phyloP scores from a whole-genome alignment of 2,888 invertebrate species.

The Thera britannica region DNA sequence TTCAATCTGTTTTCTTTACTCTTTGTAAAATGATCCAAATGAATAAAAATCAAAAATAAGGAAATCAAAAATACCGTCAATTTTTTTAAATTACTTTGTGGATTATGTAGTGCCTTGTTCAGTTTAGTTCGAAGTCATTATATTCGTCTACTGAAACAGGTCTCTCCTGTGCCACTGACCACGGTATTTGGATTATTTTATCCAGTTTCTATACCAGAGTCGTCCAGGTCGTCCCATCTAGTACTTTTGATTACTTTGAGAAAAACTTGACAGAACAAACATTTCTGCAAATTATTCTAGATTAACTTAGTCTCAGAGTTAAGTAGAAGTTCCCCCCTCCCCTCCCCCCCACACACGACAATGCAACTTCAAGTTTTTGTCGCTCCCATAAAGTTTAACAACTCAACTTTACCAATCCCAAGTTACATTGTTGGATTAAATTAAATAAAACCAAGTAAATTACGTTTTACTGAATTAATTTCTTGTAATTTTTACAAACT shows the following conservation, averaged over 20 bases:
- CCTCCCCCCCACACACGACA: slow-evolving; percentile 13
- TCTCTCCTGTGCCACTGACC: background rate
- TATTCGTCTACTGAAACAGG: too few relatives aligned
- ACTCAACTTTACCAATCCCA: slow-evolving; percentile 27
- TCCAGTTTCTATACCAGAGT: too few relatives aligned
- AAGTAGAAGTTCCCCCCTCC: slow-evolving; percentile 8
- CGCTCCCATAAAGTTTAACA: slow-evolving; percentile 31
- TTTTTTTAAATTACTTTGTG: too few relatives aligned
- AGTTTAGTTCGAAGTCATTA: too few relatives aligned
- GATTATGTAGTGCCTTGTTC: too few relatives aligned
- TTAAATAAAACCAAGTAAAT: slow-evolving; percentile 28
- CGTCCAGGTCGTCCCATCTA: background rate
- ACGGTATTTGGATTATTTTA: too few relatives aligned
- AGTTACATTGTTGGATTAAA: slow-evolving; percentile 28
- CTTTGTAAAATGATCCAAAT: too few relatives aligned
- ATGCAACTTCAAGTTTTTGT: slow-evolving; percentile 34
- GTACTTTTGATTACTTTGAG: background rate
- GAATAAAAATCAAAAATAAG: too few relatives aligned
- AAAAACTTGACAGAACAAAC: background rate
- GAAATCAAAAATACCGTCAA: too few relatives aligned
- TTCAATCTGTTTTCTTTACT: too few relatives aligned
- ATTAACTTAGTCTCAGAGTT: background rate
- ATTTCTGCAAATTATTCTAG: slow-evolving; percentile 9
- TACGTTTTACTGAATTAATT: slow-evolving; percentile 31
- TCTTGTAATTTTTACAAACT: slow-evolving; percentile 19